These are phyloP conservation scores for Dryadula phaetusa DNA, from an alignment of 2,888 invertebrate genomes.

Conservation along the genomic window DNA sequence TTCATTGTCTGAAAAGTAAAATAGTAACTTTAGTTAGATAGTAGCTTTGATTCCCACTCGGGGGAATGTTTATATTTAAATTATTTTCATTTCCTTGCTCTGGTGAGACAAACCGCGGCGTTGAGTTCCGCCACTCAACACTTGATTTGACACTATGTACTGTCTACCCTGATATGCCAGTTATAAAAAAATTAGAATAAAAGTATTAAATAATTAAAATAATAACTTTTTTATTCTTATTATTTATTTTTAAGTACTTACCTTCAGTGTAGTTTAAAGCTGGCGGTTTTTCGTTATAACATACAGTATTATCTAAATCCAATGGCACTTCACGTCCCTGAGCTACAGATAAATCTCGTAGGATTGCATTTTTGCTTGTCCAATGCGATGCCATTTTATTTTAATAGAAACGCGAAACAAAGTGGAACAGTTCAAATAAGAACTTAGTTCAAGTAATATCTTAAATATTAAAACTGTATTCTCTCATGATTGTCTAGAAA, in stretches of 20 bases:
- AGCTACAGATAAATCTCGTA: constrained; percentile 60
- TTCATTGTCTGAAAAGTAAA: constrained; percentile 65
- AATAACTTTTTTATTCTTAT: constrained; percentile 2
- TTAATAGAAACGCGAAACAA: neutral
- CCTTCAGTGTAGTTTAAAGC: constrained; percentile 55
- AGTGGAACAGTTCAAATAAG: neutral
- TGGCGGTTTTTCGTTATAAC: constrained; percentile 54
- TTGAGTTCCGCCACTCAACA: no score
- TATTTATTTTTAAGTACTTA: constrained; percentile 38
- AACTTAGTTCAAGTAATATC: neutral
- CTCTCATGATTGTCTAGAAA: no score
- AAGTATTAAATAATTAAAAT: no score
- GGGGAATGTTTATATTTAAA: no score
- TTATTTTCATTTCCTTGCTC: no score
- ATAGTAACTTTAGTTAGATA: no score
- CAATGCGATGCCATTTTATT: constrained; percentile 47
- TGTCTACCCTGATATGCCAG: no score
- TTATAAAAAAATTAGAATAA: no score
- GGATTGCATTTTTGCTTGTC: constrained; percentile 58
- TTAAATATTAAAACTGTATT: neutral
- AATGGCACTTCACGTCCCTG: constrained; percentile 63
- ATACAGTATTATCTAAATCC: constrained; percentile 49
- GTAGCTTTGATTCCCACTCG: no score
- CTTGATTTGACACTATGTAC: no score
- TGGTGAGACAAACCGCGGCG: no score